Conservation (phyloP, 2,797 vertebrate species). For the Taeniopygia guttata region DNA sequence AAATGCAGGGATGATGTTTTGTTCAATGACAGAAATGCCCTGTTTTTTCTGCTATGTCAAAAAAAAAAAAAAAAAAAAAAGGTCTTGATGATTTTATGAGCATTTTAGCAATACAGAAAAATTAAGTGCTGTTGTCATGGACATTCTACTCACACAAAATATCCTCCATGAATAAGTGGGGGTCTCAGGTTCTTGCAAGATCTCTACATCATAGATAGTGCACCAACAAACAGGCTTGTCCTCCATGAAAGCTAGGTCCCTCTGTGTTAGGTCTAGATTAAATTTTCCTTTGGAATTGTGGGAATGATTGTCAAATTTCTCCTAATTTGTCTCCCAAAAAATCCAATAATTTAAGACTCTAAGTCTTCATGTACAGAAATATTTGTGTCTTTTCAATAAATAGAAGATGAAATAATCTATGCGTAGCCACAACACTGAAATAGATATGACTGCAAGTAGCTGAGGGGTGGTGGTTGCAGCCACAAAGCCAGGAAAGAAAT, state of each 20-base stretch:
- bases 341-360: neutral
- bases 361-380: neutral
- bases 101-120: neutral
- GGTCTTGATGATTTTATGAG: neutral
- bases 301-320: neutral
- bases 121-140: neutral
- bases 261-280: neutral
- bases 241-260: neutral
- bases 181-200: neutral
- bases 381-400: neutral
- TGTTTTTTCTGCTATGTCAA: neutral
- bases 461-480: neutral
- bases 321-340: neutral
- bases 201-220: neutral
- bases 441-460: neutral
- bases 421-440: neutral
- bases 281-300: neutral
- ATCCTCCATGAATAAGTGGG: neutral
- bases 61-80: neutral
- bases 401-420: neutral
- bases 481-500: neutral
- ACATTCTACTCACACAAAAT: neutral
- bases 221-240: neutral
- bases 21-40: neutral
- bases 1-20: neutral